Conservation (phyloP, 2,113 vertebrate species). For the Ictidomys tridecemlineatus region DNA sequence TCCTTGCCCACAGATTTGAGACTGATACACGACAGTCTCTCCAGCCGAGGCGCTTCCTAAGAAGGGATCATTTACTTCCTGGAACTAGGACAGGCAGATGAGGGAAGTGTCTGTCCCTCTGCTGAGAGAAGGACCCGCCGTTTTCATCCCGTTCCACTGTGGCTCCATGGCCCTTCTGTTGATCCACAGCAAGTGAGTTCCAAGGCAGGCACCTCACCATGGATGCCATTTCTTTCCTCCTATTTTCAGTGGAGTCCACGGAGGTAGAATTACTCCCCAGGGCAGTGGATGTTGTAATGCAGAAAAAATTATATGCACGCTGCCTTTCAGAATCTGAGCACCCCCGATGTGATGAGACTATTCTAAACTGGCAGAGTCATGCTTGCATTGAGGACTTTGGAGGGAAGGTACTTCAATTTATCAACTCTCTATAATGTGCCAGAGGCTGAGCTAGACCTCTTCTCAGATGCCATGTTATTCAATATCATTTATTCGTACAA, state of each 20-base stretch:
- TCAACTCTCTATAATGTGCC: neutral
- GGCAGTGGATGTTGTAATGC: fast-evolving
- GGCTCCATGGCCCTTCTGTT: fast-evolving
- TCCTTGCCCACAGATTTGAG: neutral
- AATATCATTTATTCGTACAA: neutral
- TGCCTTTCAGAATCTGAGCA: neutral
- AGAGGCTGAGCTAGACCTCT: neutral
- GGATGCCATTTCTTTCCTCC: neutral
- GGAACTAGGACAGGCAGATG: neutral
- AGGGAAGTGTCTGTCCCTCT: neutral
- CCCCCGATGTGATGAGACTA: neutral
- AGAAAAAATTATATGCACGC: neutral
- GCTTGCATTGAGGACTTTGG: neutral
- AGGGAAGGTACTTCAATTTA: neutral
- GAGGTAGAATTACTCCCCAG: neutral
- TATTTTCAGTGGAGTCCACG: neutral
- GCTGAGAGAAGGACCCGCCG: neutral
- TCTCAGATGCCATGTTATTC: fast-evolving
- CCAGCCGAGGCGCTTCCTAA: neutral
- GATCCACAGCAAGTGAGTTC: fast-evolving
- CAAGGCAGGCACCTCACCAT: fast-evolving
- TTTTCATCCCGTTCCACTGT: too few species aligned
- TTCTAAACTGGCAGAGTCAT: neutral
- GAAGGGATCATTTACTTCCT: neutral
- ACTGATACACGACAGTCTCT: neutral